Evolutionary conservation across 2,888 invertebrate species (phyloP).

Genomic region (Neelides folsomi): DNA sequence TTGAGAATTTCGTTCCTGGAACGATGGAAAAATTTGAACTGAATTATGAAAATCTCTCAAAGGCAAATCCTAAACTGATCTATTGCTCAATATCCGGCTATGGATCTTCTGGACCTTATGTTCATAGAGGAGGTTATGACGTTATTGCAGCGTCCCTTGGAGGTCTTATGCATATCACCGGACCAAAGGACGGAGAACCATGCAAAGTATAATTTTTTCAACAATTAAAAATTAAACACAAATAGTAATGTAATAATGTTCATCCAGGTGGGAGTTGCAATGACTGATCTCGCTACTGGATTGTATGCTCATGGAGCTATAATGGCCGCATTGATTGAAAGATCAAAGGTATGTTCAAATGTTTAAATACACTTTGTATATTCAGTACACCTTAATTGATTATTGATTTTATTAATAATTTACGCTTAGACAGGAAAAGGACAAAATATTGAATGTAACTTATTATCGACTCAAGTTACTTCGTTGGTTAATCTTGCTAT

Average conservation of each 20-base stretch:
- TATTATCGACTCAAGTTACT: slow-evolving; percentile 84
- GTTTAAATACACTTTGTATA: background rate
- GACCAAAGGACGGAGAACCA: slow-evolving; percentile 66
- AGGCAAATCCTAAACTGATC: slow-evolving; percentile 61
- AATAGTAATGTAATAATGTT: too few relatives aligned
- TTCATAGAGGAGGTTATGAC: slow-evolving; percentile 82
- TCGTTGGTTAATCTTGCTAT: slow-evolving; percentile 76
- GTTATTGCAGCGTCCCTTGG: slow-evolving; percentile 87
- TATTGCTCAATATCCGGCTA: slow-evolving; percentile 92
- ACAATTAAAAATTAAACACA: too few relatives aligned
- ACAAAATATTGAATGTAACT: slow-evolving; percentile 83
- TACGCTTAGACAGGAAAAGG: slow-evolving; percentile 56
- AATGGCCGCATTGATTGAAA: slow-evolving; percentile 70
- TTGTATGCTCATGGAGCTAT: slow-evolving; percentile 90
- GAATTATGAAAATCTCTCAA: slow-evolving; percentile 61
- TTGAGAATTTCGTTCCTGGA: slow-evolving; percentile 91
- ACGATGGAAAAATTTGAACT: slow-evolving; percentile 59
- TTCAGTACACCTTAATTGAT: background rate
- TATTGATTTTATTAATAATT: too few relatives aligned
- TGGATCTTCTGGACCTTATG: slow-evolving; percentile 75
- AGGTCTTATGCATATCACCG: slow-evolving; percentile 79
- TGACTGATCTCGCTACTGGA: slow-evolving; percentile 86
- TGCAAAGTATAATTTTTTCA: slow-evolving; percentile 50
- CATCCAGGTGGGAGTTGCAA: slow-evolving; percentile 57
- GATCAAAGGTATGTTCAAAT: slow-evolving; percentile 39